A percentile compares a stretch with the other conserved stretches of the same genome.
phyloP scores from a whole-genome alignment of 2,888 invertebrate species.

The Drosophila nigricruria region DNA sequence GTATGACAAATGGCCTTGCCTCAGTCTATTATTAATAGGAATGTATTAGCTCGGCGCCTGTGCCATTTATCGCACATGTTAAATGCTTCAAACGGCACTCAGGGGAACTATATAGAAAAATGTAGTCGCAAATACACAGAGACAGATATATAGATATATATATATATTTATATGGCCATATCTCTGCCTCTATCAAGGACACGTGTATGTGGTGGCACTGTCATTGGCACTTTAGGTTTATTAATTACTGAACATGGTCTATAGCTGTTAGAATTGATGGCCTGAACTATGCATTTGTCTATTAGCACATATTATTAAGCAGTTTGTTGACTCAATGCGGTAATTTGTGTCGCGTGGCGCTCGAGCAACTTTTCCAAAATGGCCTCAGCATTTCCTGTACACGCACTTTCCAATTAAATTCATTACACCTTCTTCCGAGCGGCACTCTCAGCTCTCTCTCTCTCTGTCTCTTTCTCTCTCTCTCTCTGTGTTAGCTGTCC shows the following conservation, averaged over 20 bases:
- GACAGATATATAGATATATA: neutral
- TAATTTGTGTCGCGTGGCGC: conserved; percentile 62
- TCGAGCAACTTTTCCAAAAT: conserved; percentile 25
- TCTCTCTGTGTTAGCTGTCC: conserved; percentile 23
- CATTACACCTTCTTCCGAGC: conserved; percentile 72
- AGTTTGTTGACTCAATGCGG: conserved; percentile 47
- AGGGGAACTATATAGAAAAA: conserved; percentile 67
- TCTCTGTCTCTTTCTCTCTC: neutral
- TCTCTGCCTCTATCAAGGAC: conserved; percentile 16
- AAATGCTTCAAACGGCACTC: conserved; percentile 69
- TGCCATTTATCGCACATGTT: conserved; percentile 79
- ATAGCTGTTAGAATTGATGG: conserved; percentile 4
- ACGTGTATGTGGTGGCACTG: conserved; percentile 19
- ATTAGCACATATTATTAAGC: conserved; percentile 52
- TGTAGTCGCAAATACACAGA: conserved; percentile 15
- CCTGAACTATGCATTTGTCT: conserved; percentile 9
- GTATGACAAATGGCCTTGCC: conserved; percentile 75
- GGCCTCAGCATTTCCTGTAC: conserved; percentile 55
- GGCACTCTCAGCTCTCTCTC: neutral
- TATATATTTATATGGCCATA: neutral
- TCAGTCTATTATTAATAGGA: conserved; percentile 76
- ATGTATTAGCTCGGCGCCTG: conserved; percentile 69
- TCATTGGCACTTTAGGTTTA: conserved; percentile 44
- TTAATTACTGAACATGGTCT: conserved; percentile 48
- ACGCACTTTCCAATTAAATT: conserved; percentile 77